phyloP scores from a whole-genome alignment of 2,113 vertebrate genomes.

The Sturnus vulgaris region DNA sequence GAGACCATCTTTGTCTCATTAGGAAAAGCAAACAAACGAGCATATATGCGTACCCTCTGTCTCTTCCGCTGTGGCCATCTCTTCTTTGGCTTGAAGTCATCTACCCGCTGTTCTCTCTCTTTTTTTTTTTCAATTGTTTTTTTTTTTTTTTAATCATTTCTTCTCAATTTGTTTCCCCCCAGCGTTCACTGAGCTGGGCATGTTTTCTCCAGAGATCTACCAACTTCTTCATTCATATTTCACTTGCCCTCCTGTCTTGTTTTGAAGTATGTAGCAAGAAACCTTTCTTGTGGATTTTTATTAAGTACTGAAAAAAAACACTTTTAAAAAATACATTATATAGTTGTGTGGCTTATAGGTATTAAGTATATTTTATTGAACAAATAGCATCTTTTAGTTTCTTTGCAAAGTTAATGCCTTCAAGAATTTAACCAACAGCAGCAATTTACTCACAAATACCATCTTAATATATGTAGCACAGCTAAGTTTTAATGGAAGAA shows the following conservation, averaged over 20 bases:
- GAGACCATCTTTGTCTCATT: background rate
- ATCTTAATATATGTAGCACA: background rate
- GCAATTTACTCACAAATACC: background rate
- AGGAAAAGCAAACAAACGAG: background rate
- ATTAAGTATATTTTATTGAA: background rate
- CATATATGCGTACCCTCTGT: background rate
- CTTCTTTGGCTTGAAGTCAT: background rate
- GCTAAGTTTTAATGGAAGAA: background rate
- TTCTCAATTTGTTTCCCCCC: background rate
- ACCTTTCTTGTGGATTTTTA: background rate
- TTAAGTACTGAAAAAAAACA: background rate
- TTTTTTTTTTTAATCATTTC: background rate
- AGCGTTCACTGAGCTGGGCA: background rate
- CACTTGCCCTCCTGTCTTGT: background rate
- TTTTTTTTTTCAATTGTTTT: no score
- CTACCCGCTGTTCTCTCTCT: fast-evolving
- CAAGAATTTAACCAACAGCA: background rate
- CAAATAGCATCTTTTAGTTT: background rate
- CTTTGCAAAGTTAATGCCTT: background rate
- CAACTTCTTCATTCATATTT: background rate
- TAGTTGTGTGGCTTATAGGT: background rate
- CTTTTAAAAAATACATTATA: background rate
- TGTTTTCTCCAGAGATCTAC: background rate
- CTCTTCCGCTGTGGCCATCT: background rate
- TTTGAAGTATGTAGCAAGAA: background rate